Evolutionary conservation across 2,113 vertebrate species (phyloP), one percentile per base, ranked within the genome.

Genomic region (Vombatus ursinus): DNA sequence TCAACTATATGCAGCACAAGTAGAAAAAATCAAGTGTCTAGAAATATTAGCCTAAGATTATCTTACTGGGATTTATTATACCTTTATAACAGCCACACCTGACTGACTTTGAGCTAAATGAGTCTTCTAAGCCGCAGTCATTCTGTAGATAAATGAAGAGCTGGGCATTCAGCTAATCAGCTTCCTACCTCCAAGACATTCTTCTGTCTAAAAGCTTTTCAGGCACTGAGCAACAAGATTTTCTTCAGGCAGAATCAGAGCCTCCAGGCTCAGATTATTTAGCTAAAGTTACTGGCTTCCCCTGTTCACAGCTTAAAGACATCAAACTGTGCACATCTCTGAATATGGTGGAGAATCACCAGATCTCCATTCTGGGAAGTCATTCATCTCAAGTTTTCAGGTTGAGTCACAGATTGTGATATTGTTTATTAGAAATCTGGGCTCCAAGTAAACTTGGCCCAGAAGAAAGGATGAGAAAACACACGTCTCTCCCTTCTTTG

Each of bases 341-440:
- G 37, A 77, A 92, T 14, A 91, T 51, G 52, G 52, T 52, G 94
- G 48, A 93, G 93, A 52, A 89, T 52, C 68, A 94, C 90, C 93
- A 91, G 92, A 92, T 93, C 53, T 89, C 93, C 90, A 93, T 91
- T 94, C 94, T 95, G 89, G 92, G 57, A 94, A 96, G 95, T 89
- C 89, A 96, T 97, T 61, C 93, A 91, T 94, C 54, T 44, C 91
- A 57, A 25, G 47, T 91, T 68, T 95, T 93, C 91, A 47, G 89
- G 91, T 84, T 92, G 61, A 96, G 61, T 96, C 93, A 91, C 48
- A 96, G 91, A 77, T 24, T 53, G 61, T 91, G 91, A 96, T 95
- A 92, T 95, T 95, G 51, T 92, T 90, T 93, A 94, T 96, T 95
- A 95, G 93, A 96, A 97, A 96, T 12, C 4, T n/a, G 10, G 31